A percentile compares a stretch with the other conserved stretches of the same genome.
Evolutionary conservation across 2,113 vertebrate genomes (phyloP).

Genomic region (Atlantisia rogersi): DNA sequence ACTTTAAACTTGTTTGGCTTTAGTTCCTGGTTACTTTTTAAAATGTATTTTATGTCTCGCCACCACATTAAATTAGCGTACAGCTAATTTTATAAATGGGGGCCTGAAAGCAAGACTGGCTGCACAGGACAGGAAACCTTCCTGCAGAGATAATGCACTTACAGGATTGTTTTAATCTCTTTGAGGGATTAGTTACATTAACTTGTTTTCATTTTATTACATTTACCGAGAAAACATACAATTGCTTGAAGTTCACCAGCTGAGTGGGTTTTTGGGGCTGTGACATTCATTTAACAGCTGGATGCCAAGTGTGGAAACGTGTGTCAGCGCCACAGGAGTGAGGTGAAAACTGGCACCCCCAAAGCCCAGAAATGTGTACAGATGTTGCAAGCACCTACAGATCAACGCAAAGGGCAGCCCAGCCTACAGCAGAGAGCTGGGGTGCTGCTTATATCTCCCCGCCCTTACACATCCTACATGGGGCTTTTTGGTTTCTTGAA

Average conservation of each 20-base stretch:
- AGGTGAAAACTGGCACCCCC: too few relatives aligned
- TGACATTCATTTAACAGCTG: background rate
- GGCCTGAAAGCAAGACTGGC: background rate
- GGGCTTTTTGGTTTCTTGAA: background rate
- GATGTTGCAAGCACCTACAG: background rate
- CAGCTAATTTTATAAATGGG: constrained; percentile 43
- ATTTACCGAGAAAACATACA: constrained; percentile 22
- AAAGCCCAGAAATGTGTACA: fast-evolving
- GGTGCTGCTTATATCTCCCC: background rate
- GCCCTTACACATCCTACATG: background rate
- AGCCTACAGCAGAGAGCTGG: background rate
- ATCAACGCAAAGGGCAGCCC: background rate
- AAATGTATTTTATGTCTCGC: background rate
- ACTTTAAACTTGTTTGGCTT: background rate
- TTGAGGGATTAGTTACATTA: constrained; percentile 41
- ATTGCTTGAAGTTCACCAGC: background rate
- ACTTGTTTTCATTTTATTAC: constrained; percentile 28
- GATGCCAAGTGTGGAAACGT: background rate
- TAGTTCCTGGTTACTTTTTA: background rate
- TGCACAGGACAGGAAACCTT: constrained; percentile 26
- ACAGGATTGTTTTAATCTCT: constrained; percentile 46
- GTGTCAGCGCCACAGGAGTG: fast-evolving
- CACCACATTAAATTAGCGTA: background rate
- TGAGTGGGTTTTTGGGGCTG: too few relatives aligned
- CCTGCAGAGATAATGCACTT: constrained; percentile 30